Evolutionary conservation across 2,113 vertebrate species (phyloP).

Genomic region (Etia nguti): DNA sequence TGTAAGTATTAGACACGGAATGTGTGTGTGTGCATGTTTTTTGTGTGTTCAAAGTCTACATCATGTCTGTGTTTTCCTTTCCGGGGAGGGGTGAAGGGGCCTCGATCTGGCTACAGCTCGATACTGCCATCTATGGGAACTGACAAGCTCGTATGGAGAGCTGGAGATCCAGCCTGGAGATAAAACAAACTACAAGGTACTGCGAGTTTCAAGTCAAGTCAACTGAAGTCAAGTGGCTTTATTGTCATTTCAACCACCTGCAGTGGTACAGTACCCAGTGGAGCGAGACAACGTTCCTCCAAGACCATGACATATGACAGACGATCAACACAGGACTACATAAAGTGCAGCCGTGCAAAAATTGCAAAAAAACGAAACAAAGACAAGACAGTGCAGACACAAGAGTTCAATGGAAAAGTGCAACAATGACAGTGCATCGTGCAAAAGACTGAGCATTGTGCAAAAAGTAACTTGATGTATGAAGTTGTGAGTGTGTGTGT

Average conservation of each 20-base stretch:
- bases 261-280: neutral
- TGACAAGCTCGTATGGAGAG: neutral
- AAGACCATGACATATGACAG: neutral
- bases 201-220: neutral
- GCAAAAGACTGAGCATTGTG: neutral
- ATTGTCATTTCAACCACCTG: neutral
- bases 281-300: neutral
- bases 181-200: neutral
- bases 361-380: neutral
- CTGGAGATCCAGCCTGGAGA: neutral
- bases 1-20: slow-evolving; percentile 8
- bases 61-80: slow-evolving; percentile 6
- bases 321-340: neutral
- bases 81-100: neutral
- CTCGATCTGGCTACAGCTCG: slow-evolving; percentile 20
- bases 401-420: neutral
- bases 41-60: slow-evolving; percentile 8
- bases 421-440: neutral
- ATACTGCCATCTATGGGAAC: slow-evolving; percentile 60
- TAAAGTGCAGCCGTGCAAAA: neutral
- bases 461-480: neutral
- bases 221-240: neutral
- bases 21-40: neutral
- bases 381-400: neutral
- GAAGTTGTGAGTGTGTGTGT: neutral